A percentile compares a stretch with the other conserved stretches of the same genome.
These are phyloP conservation scores for Zaprionus lachaisei DNA, from an alignment of 1,140 invertebrate species.

Conservation along the genomic window DNA sequence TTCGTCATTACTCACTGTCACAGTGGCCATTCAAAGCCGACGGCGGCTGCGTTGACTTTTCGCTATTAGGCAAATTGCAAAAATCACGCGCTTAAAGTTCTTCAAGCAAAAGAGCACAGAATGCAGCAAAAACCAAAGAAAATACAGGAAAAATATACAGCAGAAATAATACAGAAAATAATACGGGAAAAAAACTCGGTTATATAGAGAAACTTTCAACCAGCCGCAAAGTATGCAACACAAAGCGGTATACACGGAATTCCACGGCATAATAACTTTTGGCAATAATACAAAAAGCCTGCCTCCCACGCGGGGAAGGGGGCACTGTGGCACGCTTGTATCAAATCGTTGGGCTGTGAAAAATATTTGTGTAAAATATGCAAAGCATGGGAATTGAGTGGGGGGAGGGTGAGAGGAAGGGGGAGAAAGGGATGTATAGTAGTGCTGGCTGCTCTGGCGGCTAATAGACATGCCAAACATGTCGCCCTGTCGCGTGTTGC, in stretches of 20 bases:
- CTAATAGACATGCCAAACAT: constrained; percentile 64
- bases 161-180: neutral
- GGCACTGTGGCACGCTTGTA: constrained; percentile 31
- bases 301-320: constrained; percentile 7
- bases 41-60: constrained; percentile 52
- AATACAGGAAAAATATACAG: neutral
- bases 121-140: neutral
- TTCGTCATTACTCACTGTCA: constrained; percentile 55
- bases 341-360: constrained; percentile 57
- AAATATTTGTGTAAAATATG: constrained; percentile 54
- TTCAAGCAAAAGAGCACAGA: constrained; percentile 36
- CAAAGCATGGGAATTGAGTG: constrained; percentile 19
- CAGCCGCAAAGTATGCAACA: constrained; percentile 65
- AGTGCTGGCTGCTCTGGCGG: constrained; percentile 9
- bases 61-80: constrained; percentile 67
- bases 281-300: constrained; percentile 70
- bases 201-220: constrained; percentile 31
- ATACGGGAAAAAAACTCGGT: constrained; percentile 6
- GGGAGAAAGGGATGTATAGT: neutral
- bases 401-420: neutral
- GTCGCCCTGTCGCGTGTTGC: constrained; percentile 17
- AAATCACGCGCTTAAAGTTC: constrained; percentile 60
- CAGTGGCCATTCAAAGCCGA: constrained; percentile 48
- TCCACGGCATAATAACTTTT: constrained; percentile 62
- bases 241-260: constrained; percentile 50